phyloP scores from a whole-genome alignment of 2,113 vertebrate genomes.

The Semnornis frantzii region DNA sequence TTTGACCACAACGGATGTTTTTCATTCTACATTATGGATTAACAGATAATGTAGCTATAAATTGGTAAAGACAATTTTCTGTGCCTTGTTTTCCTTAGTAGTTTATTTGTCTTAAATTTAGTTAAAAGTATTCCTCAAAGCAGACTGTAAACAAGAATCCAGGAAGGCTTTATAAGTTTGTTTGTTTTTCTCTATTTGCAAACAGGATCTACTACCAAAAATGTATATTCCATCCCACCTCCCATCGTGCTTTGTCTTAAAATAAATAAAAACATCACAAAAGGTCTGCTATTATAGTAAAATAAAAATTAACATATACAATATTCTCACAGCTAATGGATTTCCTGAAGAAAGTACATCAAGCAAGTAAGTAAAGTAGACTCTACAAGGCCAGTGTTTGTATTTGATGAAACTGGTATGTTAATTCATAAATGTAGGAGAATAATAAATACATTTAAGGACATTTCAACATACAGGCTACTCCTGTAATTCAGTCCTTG shows the following conservation, averaged over 20 bases:
- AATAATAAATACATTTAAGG: not conserved
- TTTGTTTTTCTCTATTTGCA: not conserved
- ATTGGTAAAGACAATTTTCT: not conserved
- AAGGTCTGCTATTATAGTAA: not conserved
- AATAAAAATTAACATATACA: not conserved
- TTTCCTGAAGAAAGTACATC: not conserved
- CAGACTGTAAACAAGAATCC: not conserved
- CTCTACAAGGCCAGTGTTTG: not conserved
- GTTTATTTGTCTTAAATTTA: not conserved
- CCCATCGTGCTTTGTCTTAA: rapidly evolving
- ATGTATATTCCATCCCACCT: not conserved
- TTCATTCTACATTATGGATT: not conserved
- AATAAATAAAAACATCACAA: not conserved
- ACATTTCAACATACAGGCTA: not conserved
- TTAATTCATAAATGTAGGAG: not conserved
- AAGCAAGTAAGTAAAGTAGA: not conserved
- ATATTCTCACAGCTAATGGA: not conserved
- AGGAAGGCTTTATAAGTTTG: rapidly evolving
- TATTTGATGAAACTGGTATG: not conserved
- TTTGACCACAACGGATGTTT: not conserved
- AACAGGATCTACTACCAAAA: not conserved
- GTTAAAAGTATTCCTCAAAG: not conserved
- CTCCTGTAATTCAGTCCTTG: not conserved
- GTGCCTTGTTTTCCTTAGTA: not conserved
- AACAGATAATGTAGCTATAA: not conserved